Base-by-base conservation (phyloP, 2,888 invertebrate species). In the Beris chalybata region DNA sequence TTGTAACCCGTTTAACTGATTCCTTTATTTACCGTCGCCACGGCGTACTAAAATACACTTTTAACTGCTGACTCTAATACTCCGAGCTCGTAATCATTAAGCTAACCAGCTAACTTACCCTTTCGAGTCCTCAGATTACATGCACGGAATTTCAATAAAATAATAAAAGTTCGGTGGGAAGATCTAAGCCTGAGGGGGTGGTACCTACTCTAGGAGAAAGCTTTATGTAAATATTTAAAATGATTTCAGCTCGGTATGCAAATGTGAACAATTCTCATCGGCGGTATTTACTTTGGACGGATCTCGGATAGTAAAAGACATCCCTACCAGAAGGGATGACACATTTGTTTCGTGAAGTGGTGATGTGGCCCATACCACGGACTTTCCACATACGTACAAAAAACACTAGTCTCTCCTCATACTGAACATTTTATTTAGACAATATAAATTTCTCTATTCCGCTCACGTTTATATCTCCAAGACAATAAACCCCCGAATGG, bases 71-170 rank as follows among this genome's bases (percentile, higher is more conserved):
- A 48, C n/a, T n/a, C 12, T 12, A n/a, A 15, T 48, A 5, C 15
- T 48, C 15, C 12, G 15, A 48, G 48, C n/a, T 13, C 53, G 29
- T 53, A 5, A 29, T 15, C 12, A 30, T 53, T 22, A 12, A 15
- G n/a, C 53, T 15, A 53, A 29, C 53, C 30, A 12, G 13, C 53
- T 22, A 29, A 29, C 22, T 53, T 12, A 53, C 12, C 30, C 22
- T 53, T 30, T 29, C n/a, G 3, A 15, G 12, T 12, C 43, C 5
- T 30, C 54, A 47, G 38, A 55, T 55, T 63, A 66, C 66, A 66
- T 53, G 66, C 15, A 55, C 30, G 50, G 63, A 66, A 66, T 66
- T 61, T 66, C 66, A 66, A 66, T 66, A 63, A 66, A 66, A 66
- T 63, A 66, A 66, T 66, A 63, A 66, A 63, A 63, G 54, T 38